Conservation (phyloP, 2,797 vertebrate species). For the Carapus acus region DNA sequence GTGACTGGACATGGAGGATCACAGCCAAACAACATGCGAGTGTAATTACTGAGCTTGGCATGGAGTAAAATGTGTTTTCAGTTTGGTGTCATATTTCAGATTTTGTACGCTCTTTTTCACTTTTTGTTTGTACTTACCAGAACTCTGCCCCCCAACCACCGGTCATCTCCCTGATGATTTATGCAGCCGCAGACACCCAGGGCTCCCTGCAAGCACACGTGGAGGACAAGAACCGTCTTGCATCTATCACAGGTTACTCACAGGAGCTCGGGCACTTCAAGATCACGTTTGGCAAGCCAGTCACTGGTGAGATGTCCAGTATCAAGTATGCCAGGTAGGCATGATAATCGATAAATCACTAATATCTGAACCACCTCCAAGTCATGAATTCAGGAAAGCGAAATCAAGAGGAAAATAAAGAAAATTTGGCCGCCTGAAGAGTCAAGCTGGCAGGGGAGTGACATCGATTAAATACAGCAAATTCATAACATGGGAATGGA, state of each 20-base stretch:
- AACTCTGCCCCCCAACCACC: constrained; percentile 57
- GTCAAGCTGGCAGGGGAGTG: too few species aligned
- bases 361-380: too few species aligned
- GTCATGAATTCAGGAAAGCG: too few species aligned
- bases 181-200: constrained; percentile 84
- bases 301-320: constrained; percentile 58
- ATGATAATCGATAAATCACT: too few species aligned
- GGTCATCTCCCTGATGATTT: constrained; percentile 89
- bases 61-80: constrained; percentile 11
- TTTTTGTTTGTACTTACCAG: constrained; percentile 52
- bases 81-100: too few species aligned
- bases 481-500: too few species aligned
- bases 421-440: too few species aligned
- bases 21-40: constrained; percentile 81
- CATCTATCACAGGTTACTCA: constrained; percentile 77
- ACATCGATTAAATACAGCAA: too few species aligned
- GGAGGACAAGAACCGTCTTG: constrained; percentile 75
- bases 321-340: constrained; percentile 81
- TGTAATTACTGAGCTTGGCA: neutral
- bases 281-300: constrained; percentile 81
- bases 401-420: too few species aligned
- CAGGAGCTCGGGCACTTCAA: constrained; percentile 89
- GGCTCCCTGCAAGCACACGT: constrained; percentile 75
- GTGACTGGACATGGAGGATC: constrained; percentile 96
- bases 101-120: too few species aligned